These are phyloP conservation scores for Atrichornis clamosus DNA, from an alignment of 2,113 vertebrate species.

Conservation along the genomic window DNA sequence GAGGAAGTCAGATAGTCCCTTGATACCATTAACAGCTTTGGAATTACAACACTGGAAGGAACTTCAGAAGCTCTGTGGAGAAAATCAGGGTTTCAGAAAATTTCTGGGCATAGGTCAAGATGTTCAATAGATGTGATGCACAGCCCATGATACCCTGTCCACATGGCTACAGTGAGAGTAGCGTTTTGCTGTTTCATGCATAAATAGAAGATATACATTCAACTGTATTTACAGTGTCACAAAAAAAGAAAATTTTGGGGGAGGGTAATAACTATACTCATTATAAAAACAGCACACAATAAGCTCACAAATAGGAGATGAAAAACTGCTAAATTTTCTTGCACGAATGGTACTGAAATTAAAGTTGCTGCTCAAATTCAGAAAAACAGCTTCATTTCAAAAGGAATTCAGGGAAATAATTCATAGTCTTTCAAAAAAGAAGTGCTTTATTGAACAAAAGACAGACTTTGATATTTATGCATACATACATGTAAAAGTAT, in stretches of 20 bases:
- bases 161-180: neutral
- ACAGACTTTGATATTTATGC: neutral
- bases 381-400: neutral
- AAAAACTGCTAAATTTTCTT: neutral
- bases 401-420: neutral
- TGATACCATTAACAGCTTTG: neutral
- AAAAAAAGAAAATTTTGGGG: neutral
- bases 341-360: neutral
- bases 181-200: neutral
- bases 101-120: neutral
- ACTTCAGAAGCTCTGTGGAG: neutral
- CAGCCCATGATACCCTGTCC: neutral
- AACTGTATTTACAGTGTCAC: neutral
- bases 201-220: neutral
- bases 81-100: neutral
- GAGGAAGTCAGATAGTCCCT: neutral
- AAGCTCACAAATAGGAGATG: neutral
- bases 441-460: neutral
- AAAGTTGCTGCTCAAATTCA: neutral
- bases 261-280: neutral
- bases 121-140: neutral
- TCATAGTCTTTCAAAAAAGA: neutral
- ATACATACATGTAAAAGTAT: neutral
- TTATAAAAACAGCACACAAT: neutral
- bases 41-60: neutral